These are phyloP conservation scores for Selenia dentaria DNA, from an alignment of 2,888 invertebrate species.

Conservation along the genomic window DNA sequence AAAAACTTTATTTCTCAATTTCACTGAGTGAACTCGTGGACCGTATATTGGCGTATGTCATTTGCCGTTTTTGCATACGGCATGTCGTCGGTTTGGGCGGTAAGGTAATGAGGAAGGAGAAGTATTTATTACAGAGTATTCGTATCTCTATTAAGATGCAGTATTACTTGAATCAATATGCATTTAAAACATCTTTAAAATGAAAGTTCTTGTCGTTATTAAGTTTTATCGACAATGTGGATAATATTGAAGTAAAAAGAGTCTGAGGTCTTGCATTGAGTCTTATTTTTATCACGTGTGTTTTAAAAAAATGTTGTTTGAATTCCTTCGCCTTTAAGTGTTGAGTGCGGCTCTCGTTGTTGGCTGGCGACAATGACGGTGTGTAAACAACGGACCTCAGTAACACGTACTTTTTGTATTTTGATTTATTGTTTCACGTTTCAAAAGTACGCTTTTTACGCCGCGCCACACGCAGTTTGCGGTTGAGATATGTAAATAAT, in stretches of 20 bases:
- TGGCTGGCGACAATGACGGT: conserved; percentile 71
- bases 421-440: conserved; percentile 81
- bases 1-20: conserved; percentile 78
- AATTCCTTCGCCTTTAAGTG: conserved; percentile 57
- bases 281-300: not conserved
- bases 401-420: conserved; percentile 79
- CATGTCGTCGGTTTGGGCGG: conserved; percentile 73
- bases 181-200: conserved; percentile 15
- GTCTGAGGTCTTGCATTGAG: not conserved
- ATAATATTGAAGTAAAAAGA: not conserved
- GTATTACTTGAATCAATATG: conserved; percentile 2
- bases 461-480: conserved; percentile 74
- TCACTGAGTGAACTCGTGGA: conserved; percentile 68
- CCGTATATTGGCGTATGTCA: conserved; percentile 73
- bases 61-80: conserved; percentile 73
- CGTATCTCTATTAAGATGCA: conserved; percentile 34
- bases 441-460: conserved; percentile 74
- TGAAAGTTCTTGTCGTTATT: conserved; percentile 2
- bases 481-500: conserved; percentile 60
- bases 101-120: conserved; percentile 76
- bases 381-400: conserved; percentile 75
- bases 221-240: not conserved
- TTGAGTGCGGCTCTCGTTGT: conserved; percentile 46
- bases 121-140: conserved; percentile 68
- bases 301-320: conserved; percentile 12